Percentiles rank a stretch among this genome's conserved stretches.
Conservation (phyloP, 2,888 invertebrate species). For the Hypolimnas misippus region DNA sequence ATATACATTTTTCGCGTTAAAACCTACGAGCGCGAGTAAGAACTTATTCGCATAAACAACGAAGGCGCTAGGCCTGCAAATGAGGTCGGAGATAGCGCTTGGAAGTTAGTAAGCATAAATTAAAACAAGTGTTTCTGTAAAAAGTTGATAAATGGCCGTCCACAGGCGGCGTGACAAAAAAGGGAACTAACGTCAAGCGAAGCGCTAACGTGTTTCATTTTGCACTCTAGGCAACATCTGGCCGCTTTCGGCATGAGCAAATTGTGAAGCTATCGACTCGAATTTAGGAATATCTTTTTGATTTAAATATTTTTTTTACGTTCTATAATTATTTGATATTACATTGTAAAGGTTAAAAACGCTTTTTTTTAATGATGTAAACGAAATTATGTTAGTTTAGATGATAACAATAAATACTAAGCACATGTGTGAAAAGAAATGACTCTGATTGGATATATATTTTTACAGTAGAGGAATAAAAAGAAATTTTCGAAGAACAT, state of each 20-base stretch:
- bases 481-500: too few relatives aligned
- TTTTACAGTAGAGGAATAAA: too few relatives aligned
- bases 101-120: constrained; percentile 80
- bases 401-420: too few relatives aligned
- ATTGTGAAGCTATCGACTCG: constrained; percentile 42
- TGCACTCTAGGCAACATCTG: constrained; percentile 76
- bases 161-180: constrained; percentile 77
- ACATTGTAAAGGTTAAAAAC: too few relatives aligned
- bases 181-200: constrained; percentile 72
- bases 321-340: too few relatives aligned
- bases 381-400: too few relatives aligned
- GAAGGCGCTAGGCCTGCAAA: constrained; percentile 57
- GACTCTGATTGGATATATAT: too few relatives aligned
- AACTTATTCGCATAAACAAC: constrained; percentile 35
- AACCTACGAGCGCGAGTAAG: not conserved
- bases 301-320: not conserved
- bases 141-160: constrained; percentile 82
- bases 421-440: too few relatives aligned
- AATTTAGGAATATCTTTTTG: constrained; percentile 32
- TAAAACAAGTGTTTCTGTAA: constrained; percentile 81
- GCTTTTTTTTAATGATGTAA: too few relatives aligned
- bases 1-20: constrained; percentile 1
- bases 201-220: constrained; percentile 81
- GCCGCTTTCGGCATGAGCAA: constrained; percentile 62
- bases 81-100: constrained; percentile 77